Conservation (phyloP, 2,113 vertebrate species). For the Nematolebias whitei region DNA sequence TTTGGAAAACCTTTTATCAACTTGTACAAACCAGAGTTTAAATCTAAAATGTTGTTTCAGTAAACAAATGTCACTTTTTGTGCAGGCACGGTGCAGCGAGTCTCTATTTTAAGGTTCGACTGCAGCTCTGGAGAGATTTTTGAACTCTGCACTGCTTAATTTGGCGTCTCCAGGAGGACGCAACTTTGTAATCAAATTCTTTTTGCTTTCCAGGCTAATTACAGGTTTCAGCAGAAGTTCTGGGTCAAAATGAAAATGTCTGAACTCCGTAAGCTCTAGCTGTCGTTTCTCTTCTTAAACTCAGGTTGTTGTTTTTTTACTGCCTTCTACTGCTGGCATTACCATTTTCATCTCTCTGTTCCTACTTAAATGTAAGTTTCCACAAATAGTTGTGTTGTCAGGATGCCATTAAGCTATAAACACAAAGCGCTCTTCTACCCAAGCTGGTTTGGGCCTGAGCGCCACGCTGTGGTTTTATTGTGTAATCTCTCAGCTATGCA, state of each 20-base stretch:
- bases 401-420: slow-evolving; percentile 83
- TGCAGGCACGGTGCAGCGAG: not conserved
- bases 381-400: slow-evolving; percentile 67
- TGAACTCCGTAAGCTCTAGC: slow-evolving; percentile 21
- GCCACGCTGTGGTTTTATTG: slow-evolving; percentile 89
- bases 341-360: slow-evolving; percentile 40
- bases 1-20: slow-evolving; percentile 28
- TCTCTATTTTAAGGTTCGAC: slow-evolving; percentile 13
- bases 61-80: not conserved
- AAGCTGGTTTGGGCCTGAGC: slow-evolving; percentile 86
- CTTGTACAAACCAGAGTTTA: slow-evolving; percentile 19
- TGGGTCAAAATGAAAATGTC: slow-evolving; percentile 64
- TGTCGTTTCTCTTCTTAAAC: slow-evolving; percentile 9
- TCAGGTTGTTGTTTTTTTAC: slow-evolving; percentile 11
- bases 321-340: slow-evolving; percentile 29
- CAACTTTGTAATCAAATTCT: slow-evolving; percentile 61
- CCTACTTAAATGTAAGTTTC: slow-evolving; percentile 54
- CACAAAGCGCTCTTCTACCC: slow-evolving; percentile 86
- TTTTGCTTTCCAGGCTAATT: slow-evolving; percentile 71
- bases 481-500: slow-evolving; percentile 83
- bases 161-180: slow-evolving; percentile 32
- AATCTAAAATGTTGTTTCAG: not conserved
- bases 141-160: slow-evolving; percentile 29
- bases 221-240: slow-evolving; percentile 64
- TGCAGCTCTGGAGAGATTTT: slow-evolving; percentile 12